These are phyloP conservation scores for Xyrauchen texanus DNA, from an alignment of 2,113 vertebrate species.

Conservation along the genomic window DNA sequence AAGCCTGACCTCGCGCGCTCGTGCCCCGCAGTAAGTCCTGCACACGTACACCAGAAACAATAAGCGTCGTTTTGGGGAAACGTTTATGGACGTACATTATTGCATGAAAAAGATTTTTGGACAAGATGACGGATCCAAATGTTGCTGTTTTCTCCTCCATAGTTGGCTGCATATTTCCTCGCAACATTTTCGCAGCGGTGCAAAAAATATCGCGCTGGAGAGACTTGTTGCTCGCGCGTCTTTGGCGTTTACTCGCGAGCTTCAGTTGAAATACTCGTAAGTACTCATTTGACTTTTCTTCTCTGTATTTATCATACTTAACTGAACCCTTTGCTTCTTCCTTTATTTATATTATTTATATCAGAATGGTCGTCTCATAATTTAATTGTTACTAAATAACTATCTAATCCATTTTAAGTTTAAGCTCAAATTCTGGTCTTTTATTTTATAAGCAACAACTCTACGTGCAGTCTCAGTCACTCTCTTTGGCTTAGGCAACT, in stretches of 20 bases:
- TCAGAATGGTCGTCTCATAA: not conserved
- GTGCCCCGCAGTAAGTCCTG: slow-evolving; percentile 57
- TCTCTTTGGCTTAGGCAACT: not conserved
- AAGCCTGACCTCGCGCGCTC: slow-evolving; percentile 74
- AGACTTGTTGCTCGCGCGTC: slow-evolving; percentile 88
- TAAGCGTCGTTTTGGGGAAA: slow-evolving; percentile 45
- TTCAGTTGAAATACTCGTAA: slow-evolving; percentile 70
- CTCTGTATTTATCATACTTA: not conserved
- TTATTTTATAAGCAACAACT: slow-evolving; percentile 7
- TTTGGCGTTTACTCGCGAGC: slow-evolving; percentile 59
- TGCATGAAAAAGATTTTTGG: slow-evolving; percentile 57
- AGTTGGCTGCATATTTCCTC: slow-evolving; percentile 86
- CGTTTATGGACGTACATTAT: slow-evolving; percentile 43
- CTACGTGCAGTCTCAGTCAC: not conserved
- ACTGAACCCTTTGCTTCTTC: slow-evolving; percentile 9
- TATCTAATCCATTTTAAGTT: not conserved
- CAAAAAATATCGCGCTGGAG: slow-evolving; percentile 79
- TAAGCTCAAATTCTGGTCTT: not conserved
- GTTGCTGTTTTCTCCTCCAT: slow-evolving; percentile 81
- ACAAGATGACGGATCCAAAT: slow-evolving; percentile 86
- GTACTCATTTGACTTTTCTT: slow-evolving; percentile 58
- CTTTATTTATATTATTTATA: not conserved
- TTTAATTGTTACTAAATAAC: not conserved
- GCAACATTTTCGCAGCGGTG: slow-evolving; percentile 89
- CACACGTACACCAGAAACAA: slow-evolving; percentile 45